Conservation (phyloP, 1,140 invertebrate species). For the Laupala kohalensis region DNA sequence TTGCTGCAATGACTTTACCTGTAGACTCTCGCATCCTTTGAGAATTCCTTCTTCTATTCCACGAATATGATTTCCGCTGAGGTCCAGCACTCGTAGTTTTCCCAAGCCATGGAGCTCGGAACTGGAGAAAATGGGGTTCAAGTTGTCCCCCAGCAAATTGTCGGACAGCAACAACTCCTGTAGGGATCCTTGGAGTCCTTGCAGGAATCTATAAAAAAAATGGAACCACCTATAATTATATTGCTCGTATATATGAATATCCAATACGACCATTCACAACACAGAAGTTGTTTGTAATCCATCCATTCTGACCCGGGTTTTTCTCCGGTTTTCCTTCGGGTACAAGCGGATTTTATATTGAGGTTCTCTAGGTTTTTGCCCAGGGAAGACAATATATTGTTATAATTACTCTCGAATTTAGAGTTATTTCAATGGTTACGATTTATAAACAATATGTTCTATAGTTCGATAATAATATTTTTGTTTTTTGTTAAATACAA, state of each 20-base stretch:
- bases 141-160: conserved; percentile 73
- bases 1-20: no score
- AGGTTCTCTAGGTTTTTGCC: no score
- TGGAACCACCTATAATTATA: not conserved
- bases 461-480: not conserved
- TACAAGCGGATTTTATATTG: no score
- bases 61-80: conserved; percentile 63
- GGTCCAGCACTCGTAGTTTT: conserved; percentile 56
- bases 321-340: no score
- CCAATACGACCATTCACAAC: not conserved
- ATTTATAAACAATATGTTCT: not conserved
- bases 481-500: no score
- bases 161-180: conserved; percentile 57
- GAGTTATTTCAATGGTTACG: no score
- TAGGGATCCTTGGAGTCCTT: conserved; percentile 47
- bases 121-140: conserved; percentile 80
- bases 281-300: not conserved
- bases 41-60: conserved; percentile 72
- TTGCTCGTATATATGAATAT: not conserved
- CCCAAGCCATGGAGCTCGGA: conserved; percentile 65
- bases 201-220: conserved; percentile 33
- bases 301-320: no score
- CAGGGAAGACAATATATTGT: no score
- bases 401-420: no score
- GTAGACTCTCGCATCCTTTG: conserved; percentile 61